Base-by-base conservation (phyloP, 1,140 invertebrate genomes). In the Musca vetustissima region DNA sequence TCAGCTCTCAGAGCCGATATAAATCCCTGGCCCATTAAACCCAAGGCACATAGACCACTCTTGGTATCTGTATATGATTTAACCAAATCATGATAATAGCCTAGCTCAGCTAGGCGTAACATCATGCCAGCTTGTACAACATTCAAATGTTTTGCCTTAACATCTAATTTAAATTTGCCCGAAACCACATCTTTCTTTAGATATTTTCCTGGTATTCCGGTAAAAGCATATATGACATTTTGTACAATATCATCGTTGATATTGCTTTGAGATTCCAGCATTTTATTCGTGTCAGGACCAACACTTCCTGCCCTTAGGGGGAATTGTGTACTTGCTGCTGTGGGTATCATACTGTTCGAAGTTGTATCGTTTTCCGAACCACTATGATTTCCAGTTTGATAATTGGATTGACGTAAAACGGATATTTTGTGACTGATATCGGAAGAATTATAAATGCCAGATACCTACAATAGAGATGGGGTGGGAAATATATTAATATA, bases 1-100 rank as follows among this genome's bases (percentile, higher is more conserved):
- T 98, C 93, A 70, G 92, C 88, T 73, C 92, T 89, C 32, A 98
- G 84, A 8, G 91, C 92, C n/a, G 93, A 87, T 65, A 94, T 91
- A 72, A 98, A 89, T 69, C 94, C 94, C 84, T 96, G 93, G 25
- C 91, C 89, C 72, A 96, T 91, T 53, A 92, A 84, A 36, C 94
- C 95, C 81, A 80, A 83, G 83, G 85, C 64, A 82, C 77, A 72
- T 74, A 87, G 75, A 70, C 87, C 83, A 85, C 89, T 88, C 13
- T 88, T 84, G 4, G 88, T 83, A 66, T 90, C 88, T 70, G 89
- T 88, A 69, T 91, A 90, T 78, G 89, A 91, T 70, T 87, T 85
- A 53, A 97, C 86, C 71, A 91, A 86, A 79, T 92, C 92, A 78
- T 96, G 93, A 66, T 97, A 86, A 85, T 92, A 94, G 24, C 96